These are phyloP conservation scores for Scarus forsteni DNA, from an alignment of 2,797 vertebrate genomes.

Conservation along the genomic window DNA sequence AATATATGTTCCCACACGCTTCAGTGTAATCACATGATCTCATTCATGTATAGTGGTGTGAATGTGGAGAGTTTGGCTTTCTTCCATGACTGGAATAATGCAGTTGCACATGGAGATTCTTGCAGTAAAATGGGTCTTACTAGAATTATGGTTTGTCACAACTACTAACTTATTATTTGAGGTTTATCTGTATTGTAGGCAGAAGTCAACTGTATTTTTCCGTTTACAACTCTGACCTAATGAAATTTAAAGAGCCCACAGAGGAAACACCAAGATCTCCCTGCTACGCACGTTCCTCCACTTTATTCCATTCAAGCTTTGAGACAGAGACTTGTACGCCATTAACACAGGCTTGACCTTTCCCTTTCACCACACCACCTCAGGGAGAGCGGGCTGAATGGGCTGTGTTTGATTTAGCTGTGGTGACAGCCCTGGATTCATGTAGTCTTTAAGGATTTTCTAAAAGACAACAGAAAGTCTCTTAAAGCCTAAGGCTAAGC, in stretches of 20 bases:
- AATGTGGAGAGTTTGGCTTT: constrained; percentile 68
- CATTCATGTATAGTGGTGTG: constrained; percentile 74
- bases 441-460: constrained; percentile 49
- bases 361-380: constrained; percentile 48
- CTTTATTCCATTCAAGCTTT: constrained; percentile 49
- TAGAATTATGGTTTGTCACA: constrained; percentile 72
- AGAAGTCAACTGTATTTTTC: constrained; percentile 33
- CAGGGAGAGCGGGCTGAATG: constrained; percentile 32
- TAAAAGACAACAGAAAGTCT: constrained; percentile 49
- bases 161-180: constrained; percentile 55
- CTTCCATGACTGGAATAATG: constrained; percentile 77
- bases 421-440: constrained; percentile 51
- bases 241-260: neutral
- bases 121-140: constrained; percentile 74
- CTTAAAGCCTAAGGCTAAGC: constrained; percentile 41
- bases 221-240: constrained; percentile 12
- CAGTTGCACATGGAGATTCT: constrained; percentile 75
- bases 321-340: constrained; percentile 56
- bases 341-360: constrained; percentile 74
- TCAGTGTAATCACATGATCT: constrained; percentile 77
- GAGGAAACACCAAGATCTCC: constrained; percentile 22
- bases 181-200: constrained; percentile 37
- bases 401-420: constrained; percentile 39
- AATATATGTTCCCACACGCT: constrained; percentile 53
- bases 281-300: constrained; percentile 2